Evolutionary conservation across 1,140 invertebrate genomes (phyloP).

Genomic region (Bombus waltoni): DNA sequence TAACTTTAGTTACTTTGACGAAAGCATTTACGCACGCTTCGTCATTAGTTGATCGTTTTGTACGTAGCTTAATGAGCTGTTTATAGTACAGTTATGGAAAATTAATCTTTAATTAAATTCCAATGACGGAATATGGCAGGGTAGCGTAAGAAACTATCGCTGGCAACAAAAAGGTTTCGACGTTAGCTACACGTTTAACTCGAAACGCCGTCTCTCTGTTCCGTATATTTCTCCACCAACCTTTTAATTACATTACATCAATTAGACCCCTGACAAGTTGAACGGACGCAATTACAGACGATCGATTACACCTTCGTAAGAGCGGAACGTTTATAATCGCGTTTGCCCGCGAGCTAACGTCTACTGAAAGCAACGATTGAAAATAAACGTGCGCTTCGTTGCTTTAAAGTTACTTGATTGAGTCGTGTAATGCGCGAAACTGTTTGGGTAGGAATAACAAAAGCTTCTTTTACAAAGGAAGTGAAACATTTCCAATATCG

Average conservation of each 20-base stretch:
- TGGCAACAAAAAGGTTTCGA: not conserved
- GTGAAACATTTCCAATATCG: not conserved
- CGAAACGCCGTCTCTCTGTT: not conserved
- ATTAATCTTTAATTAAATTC: conserved; percentile 75
- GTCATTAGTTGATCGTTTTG: not conserved
- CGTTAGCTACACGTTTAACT: conserved; percentile 16
- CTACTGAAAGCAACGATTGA: not conserved
- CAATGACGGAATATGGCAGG: conserved; percentile 57
- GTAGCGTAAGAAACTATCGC: not conserved
- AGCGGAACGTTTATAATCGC: conserved; percentile 16
- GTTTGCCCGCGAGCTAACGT: not conserved
- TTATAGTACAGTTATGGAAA: conserved; percentile 8
- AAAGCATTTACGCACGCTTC: not conserved
- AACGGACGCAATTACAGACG: not conserved
- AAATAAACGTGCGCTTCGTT: not conserved
- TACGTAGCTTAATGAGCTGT: conserved; percentile 69
- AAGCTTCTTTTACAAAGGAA: not conserved
- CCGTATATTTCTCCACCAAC: conserved; percentile 48
- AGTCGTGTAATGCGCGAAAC: not conserved
- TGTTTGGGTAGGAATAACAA: not conserved
- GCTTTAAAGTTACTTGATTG: not conserved
- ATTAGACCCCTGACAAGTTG: conserved; percentile 8
- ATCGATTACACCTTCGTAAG: not conserved
- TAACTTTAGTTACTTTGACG: no score
- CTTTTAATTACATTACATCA: conserved; percentile 58